Evolutionary conservation across 2,888 invertebrate species (phyloP).

Genomic region (Prionchulus punctatus): DNA sequence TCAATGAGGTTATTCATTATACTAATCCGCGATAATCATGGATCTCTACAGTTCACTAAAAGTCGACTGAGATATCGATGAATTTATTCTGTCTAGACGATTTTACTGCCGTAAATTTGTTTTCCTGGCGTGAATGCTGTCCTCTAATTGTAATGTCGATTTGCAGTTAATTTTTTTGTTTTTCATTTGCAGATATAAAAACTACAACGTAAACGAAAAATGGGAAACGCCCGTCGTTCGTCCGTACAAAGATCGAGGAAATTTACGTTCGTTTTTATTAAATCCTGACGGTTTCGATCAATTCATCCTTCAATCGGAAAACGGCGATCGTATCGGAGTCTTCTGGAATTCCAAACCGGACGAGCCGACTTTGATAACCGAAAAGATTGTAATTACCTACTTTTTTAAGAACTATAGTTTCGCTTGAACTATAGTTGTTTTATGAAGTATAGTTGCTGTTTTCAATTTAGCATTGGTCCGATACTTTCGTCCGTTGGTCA

Average conservation of each 20-base stretch:
- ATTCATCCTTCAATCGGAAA: conserved; percentile 71
- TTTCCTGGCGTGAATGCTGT: neutral
- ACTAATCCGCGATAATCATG: too few relatives aligned
- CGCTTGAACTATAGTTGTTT: neutral
- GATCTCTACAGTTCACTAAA: too few relatives aligned
- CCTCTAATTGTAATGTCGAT: too few relatives aligned
- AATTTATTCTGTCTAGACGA: too few relatives aligned
- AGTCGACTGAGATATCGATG: too few relatives aligned
- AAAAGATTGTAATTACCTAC: conserved; percentile 43
- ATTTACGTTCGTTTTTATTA: conserved; percentile 74
- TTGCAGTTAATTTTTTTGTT: too few relatives aligned
- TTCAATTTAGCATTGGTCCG: conserved; percentile 64
- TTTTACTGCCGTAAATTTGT: neutral
- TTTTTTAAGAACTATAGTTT: neutral
- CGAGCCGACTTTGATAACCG: conserved; percentile 61
- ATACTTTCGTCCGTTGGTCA: conserved; percentile 91
- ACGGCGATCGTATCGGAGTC: conserved; percentile 57
- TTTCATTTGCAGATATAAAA: neutral
- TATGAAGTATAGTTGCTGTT: neutral
- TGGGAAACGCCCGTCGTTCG: conserved; percentile 80
- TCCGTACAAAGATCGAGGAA: conserved; percentile 66
- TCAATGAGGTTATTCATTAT: conserved; percentile 19
- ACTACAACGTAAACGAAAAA: conserved; percentile 42
- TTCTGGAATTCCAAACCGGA: conserved; percentile 68
- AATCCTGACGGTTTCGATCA: conserved; percentile 93